Percentiles rank a stretch among this genome's conserved stretches.
Evolutionary conservation across 2,888 invertebrate genomes (phyloP).

Genomic region (Doris montereyensis): DNA sequence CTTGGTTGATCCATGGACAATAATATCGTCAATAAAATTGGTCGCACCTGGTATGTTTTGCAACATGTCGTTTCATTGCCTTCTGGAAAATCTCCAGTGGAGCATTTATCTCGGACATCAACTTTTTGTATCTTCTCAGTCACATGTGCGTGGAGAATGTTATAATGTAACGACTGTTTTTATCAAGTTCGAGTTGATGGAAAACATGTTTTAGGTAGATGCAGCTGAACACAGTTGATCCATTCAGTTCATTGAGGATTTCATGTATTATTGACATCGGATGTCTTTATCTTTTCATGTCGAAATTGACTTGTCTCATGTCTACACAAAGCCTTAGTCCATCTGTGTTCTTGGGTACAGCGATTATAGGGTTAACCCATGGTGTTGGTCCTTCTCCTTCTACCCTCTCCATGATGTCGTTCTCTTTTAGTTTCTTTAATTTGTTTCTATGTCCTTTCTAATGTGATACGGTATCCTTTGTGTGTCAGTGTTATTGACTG

Average conservation of each 20-base stretch:
- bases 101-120: conserved; percentile 56
- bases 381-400: conserved; percentile 48
- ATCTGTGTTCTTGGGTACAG: conserved; percentile 45
- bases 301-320: conserved; percentile 52
- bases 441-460: conserved; percentile 43
- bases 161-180: conserved; percentile 53
- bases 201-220: conserved; percentile 51
- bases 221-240: conserved; percentile 46
- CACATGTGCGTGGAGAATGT: conserved; percentile 51
- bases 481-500: conserved; percentile 42
- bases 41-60: conserved; percentile 62
- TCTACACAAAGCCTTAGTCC: conserved; percentile 37
- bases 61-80: conserved; percentile 66
- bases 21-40: too few relatives aligned
- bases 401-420: conserved; percentile 49
- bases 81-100: conserved; percentile 74
- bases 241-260: conserved; percentile 29
- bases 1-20: conserved; percentile 60
- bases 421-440: conserved; percentile 44
- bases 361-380: conserved; percentile 48
- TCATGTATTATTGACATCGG: conserved; percentile 42
- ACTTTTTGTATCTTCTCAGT: conserved; percentile 49
- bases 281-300: conserved; percentile 49
- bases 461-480: conserved; percentile 41
- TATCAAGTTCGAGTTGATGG: conserved; percentile 50